A percentile compares a stretch with the other conserved stretches of the same genome.
These are phyloP conservation scores for Platycheirus albimanus DNA, from an alignment of 2,888 invertebrate genomes.

Conservation along the genomic window DNA sequence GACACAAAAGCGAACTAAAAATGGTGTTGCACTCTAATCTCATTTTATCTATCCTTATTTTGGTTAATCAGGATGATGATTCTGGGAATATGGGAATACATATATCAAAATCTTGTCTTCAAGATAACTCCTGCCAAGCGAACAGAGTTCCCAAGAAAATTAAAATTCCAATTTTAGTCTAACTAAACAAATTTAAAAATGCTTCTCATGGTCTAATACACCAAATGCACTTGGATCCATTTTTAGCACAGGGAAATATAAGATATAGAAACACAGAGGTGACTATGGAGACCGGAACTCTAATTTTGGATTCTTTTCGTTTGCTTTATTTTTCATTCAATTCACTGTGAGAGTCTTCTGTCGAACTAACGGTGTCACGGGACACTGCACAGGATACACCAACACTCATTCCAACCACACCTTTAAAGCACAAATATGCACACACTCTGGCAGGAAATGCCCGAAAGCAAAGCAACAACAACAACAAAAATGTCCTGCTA, in stretches of 20 bases:
- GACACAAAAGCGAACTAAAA: too few relatives aligned
- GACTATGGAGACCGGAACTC: constrained; percentile 58
- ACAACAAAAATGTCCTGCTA: not conserved
- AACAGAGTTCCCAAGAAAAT: not conserved
- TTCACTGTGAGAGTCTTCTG: constrained; percentile 18
- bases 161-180: constrained; percentile 47
- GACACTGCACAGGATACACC: constrained; percentile 15
- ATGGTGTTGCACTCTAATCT: not conserved
- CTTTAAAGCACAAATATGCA: constrained; percentile 20
- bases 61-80: constrained; percentile 6
- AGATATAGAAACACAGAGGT: not conserved
- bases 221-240: not conserved
- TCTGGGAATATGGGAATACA: constrained; percentile 21
- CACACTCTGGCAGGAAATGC: not conserved
- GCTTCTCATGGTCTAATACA: not conserved
- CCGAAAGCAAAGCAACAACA: not conserved
- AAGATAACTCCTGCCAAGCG: not conserved
- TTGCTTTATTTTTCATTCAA: constrained; percentile 48
- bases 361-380: constrained; percentile 9
- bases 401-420: not conserved
- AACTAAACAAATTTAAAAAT: constrained; percentile 10
- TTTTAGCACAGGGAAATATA: not conserved
- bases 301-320: constrained; percentile 62
- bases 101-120: not conserved
- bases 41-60: too few relatives aligned